phyloP scores from a whole-genome alignment of 1,140 invertebrate genomes.

The Xylocopa sonorina region DNA sequence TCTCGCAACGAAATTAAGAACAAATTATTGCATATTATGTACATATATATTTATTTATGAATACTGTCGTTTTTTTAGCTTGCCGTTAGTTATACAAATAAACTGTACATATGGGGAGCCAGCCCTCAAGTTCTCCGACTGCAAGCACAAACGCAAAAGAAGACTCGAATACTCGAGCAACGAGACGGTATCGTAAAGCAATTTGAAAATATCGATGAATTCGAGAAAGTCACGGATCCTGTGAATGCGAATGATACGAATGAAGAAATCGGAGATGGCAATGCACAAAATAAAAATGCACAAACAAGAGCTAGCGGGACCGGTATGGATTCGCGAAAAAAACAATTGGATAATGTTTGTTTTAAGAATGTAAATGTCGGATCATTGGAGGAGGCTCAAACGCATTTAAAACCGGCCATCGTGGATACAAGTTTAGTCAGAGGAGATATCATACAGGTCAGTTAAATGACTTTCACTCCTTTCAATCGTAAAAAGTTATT shows the following conservation, averaged over 20 bases:
- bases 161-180: constrained; percentile 82
- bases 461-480: constrained; percentile 13
- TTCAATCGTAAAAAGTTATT: not conserved
- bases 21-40: no score
- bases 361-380: constrained; percentile 71
- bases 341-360: constrained; percentile 40
- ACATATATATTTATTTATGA: no score
- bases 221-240: constrained; percentile 42
- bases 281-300: constrained; percentile 46
- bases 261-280: constrained; percentile 44
- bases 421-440: constrained; percentile 84
- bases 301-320: constrained; percentile 56
- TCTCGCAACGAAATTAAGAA: no score
- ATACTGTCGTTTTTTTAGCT: constrained; percentile 81
- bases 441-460: constrained; percentile 84
- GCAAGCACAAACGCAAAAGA: constrained; percentile 86
- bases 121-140: constrained; percentile 89
- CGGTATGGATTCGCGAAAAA: constrained; percentile 38
- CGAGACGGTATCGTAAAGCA: constrained; percentile 71
- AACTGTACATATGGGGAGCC: constrained; percentile 89
- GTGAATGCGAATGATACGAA: constrained; percentile 44
- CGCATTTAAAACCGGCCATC: constrained; percentile 83
- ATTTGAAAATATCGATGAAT: constrained; percentile 63
- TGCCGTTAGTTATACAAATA: constrained; percentile 86
- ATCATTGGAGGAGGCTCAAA: constrained; percentile 73